Evolutionary conservation across 2,888 invertebrate species (phyloP), one percentile per base, ranked within the genome.

Genomic region (Drosophila histrio): DNA sequence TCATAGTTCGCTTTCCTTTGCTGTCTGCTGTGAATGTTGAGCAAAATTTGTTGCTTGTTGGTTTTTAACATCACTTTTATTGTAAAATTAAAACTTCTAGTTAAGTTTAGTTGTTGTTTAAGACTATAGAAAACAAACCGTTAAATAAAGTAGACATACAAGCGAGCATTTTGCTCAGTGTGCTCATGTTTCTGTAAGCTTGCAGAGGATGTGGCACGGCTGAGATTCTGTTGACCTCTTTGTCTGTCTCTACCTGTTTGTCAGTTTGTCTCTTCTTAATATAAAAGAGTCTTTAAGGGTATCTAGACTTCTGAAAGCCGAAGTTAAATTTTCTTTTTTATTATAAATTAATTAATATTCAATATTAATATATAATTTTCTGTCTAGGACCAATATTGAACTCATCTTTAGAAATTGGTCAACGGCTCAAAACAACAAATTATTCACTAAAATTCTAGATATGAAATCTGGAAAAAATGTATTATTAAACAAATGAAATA

Each of bases 371-470:
- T 5, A 46, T 46, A 3, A 13, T 13, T 21, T 36, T 24, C 11
- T 49, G 36, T 38, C 17, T 74, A 74, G 60, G 78, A 78, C 75
- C 62, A 78, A 78, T 32, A 54, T 46, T 36, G 15, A 32, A 38
- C 8, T 44, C 21, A 5, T 28, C 15, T n/a, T 47, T 44, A 19
- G 15, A 22, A 21, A 46, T 41, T 53, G 46, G 26, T 38, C 17
- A 41, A 1, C 34, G 38, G 32, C n/a, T 11, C 21, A 53, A 62
- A 26, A 11, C n/a, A 15, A 65, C 8, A 21, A 4, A 15, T 39
- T 44, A 38, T 60, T 36, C 15, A 22, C 32, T 53, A 49, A 36
- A 1, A 19, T 9, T 50, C 38, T 43, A 58, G 43, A 41, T n/a
- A n/a, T n/a, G n/a, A 24, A 57, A 39, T 22, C 9, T 11, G 11